Base-by-base conservation (phyloP, 2,113 vertebrate species). In the Ginglymostoma cirratum region DNA sequence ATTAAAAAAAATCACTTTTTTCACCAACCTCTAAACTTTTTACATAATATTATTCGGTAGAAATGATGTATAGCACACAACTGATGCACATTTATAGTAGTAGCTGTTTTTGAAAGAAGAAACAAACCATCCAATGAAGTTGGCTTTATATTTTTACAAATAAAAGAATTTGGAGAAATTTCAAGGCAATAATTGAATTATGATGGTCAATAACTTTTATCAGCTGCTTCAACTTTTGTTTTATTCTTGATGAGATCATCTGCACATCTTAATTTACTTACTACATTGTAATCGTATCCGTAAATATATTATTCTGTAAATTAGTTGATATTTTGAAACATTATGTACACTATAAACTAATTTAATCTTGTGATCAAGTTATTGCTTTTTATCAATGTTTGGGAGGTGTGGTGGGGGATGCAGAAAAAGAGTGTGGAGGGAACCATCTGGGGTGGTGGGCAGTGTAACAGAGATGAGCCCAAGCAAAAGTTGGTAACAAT, bases 271-370 rank as follows among this genome's bases (percentile, higher is more conserved):
- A 86, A 86, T 48, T 86, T 23, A 21, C 61, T 90, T 61, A 90
- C 27, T 65, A 27, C 87, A 2, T 55, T 90, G 87, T n/a, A 90
- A 90, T 90, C 10, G 30, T 61, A 90, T n/a, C 52, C 52, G 65
- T 87, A 24, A 52, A 90, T 61, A 7, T 15, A 90, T 61, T 90
- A 90, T 90, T 90, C 30, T n/a, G 52, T 65, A 61, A 90, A 61
- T 27, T 90, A 34, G 61, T 90, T 15, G 30, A 34, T 90, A 90
- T 61, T 90, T 90, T 90, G 87, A 90, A 90, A 90, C 86, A 89
- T 89, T 92, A 92, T 65, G 66, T 65, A 30, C 30, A 15, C 23
- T 48, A 38, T 92, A 19, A 92, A 92, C 34, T 17, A 34, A 61
- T 61, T 92, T 66, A 61, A 92, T 92, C 55, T 92, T 12, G 15